Percentiles rank a stretch among this genome's conserved stretches.
Conservation (phyloP, 92 coral and sea anemone species). For the Plumapathes pennacea region DNA sequence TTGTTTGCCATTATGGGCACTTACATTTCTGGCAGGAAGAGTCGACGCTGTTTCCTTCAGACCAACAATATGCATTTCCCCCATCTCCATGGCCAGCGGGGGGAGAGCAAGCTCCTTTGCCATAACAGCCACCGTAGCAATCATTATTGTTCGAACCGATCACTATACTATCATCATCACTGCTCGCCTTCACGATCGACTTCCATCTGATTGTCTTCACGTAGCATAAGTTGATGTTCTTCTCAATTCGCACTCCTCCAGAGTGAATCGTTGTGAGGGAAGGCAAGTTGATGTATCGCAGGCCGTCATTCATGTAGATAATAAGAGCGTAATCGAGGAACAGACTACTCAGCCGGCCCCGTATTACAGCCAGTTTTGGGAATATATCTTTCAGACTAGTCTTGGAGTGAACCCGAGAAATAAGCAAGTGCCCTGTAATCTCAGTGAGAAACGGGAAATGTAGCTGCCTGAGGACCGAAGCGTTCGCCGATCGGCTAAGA, state of each 20-base stretch:
- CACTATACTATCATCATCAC: conserved; percentile 54
- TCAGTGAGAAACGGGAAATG: conserved; percentile 84
- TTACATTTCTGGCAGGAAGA: no score
- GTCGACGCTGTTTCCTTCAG: conserved; percentile 71
- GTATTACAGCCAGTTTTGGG: conserved; percentile 93
- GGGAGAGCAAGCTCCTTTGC: conserved; percentile 42
- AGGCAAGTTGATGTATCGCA: conserved; percentile 75
- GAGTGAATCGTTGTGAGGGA: conserved; percentile 72
- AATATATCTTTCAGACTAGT: conserved; percentile 75
- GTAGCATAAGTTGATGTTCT: conserved; percentile 84
- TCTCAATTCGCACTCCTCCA: conserved; percentile 93
- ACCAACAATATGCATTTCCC: conserved; percentile 89
- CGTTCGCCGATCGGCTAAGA: conserved; percentile 25
- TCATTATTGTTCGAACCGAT: conserved; percentile 84
- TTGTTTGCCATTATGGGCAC: no score
- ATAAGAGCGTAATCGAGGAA: conserved; percentile 93
- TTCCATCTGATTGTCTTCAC: conserved; percentile 87
- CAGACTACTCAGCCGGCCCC: conserved; percentile 67
- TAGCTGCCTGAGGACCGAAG: conserved; percentile 45
- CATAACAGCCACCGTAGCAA: conserved; percentile 77
- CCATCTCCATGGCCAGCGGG: conserved; percentile 90
- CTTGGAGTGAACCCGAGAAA: conserved; percentile 55
- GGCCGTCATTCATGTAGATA: conserved; percentile 78
- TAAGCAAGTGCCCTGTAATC: conserved; percentile 86
- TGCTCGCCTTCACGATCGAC: conserved; percentile 67